Percentiles rank a stretch among this genome's conserved stretches.
phyloP scores from a whole-genome alignment of 2,888 invertebrate species.

The Yponomeuta cagnagella region DNA sequence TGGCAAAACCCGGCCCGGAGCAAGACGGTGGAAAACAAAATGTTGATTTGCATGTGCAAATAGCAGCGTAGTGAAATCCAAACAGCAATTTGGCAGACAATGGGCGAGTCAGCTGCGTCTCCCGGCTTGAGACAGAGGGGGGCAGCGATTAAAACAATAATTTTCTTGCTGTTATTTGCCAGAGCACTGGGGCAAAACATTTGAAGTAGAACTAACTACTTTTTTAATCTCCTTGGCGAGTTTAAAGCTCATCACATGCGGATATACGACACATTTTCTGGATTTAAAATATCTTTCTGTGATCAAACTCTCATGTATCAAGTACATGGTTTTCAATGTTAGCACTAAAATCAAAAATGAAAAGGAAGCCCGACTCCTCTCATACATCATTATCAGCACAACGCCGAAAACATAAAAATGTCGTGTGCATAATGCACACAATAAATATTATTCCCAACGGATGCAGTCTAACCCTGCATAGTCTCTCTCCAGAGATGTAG shows the following conservation, averaged over 20 bases:
- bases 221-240: not conserved
- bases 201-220: not conserved
- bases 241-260: not conserved
- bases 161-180: slow-evolving; percentile 36
- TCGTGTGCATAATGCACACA: slow-evolving; percentile 71
- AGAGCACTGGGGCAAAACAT: not conserved
- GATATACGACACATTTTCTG: not conserved
- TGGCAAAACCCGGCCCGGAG: not conserved
- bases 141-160: slow-evolving; percentile 62
- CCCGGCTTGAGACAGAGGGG: slow-evolving; percentile 28
- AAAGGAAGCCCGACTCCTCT: slow-evolving; percentile 38
- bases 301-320: not conserved
- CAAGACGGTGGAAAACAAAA: slow-evolving; percentile 55
- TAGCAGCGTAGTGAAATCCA: slow-evolving; percentile 67
- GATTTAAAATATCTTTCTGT: not conserved
- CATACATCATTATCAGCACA: slow-evolving; percentile 51
- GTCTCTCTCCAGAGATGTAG: slow-evolving; percentile 70
- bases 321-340: not conserved
- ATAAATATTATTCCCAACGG: slow-evolving; percentile 70
- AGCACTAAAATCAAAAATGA: slow-evolving; percentile 29
- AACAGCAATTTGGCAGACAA: slow-evolving; percentile 70
- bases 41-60: slow-evolving; percentile 73
- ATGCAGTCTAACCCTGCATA: slow-evolving; percentile 56
- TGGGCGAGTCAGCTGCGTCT: slow-evolving; percentile 55
- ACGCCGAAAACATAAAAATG: slow-evolving; percentile 71